phyloP scores from a whole-genome alignment of 2,113 vertebrate species.

The Anser brachyrhynchus region DNA sequence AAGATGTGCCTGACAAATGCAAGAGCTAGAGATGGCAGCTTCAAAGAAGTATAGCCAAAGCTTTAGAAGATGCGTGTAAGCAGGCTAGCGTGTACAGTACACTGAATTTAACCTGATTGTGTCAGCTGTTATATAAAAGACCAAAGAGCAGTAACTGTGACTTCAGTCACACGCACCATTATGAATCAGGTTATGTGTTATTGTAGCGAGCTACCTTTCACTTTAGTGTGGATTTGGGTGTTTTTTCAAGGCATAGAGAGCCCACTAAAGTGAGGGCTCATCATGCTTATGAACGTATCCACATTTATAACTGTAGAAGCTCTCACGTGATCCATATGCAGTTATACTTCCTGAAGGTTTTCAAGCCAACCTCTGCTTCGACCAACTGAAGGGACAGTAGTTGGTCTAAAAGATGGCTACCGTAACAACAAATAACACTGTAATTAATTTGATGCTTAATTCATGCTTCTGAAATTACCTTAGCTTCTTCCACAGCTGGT shows the following conservation, averaged over 20 bases:
- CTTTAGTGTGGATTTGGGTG: no score
- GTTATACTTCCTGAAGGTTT: background rate
- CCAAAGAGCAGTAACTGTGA: background rate
- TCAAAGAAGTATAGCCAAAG: background rate
- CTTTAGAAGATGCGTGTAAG: background rate
- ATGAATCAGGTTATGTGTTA: background rate
- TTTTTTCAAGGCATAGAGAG: no score
- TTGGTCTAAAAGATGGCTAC: background rate
- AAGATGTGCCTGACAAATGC: background rate
- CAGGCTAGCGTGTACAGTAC: background rate
- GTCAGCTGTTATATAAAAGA: background rate
- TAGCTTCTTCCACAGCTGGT: slow-evolving; percentile 83
- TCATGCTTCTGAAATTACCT: slow-evolving; percentile 75
- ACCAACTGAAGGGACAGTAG: background rate
- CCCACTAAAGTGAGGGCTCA: background rate
- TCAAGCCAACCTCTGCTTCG: background rate
- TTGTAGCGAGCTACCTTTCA: background rate
- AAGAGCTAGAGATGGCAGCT: background rate
- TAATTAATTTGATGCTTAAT: background rate
- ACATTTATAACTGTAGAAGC: background rate
- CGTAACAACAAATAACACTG: background rate
- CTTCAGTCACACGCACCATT: background rate
- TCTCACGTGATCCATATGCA: background rate
- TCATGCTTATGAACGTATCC: background rate
- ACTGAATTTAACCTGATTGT: background rate